phyloP scores from a whole-genome alignment of 2,797 vertebrate genomes.

The Hirundo rustica region DNA sequence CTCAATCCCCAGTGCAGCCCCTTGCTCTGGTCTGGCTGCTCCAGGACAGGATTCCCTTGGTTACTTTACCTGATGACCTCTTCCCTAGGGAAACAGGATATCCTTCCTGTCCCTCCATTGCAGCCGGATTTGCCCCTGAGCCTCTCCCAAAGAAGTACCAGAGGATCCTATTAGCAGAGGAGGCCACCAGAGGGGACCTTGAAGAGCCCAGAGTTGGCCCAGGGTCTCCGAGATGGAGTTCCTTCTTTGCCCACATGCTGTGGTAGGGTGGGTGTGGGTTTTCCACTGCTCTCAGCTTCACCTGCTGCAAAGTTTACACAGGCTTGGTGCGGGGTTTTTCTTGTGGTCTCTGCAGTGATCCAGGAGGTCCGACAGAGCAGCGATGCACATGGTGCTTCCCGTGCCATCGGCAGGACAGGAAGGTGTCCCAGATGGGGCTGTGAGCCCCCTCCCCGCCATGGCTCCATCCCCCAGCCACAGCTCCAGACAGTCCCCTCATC shows the following conservation, averaged over 20 bases:
- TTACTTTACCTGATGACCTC: neutral
- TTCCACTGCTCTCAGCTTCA: neutral
- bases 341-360: neutral
- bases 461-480: neutral
- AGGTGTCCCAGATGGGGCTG: accelerated
- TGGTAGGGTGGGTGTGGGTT: neutral
- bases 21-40: neutral
- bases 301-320: neutral
- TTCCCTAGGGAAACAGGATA: neutral
- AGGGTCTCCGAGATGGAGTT: neutral
- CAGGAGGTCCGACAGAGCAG: neutral
- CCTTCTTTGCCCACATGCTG: accelerated
- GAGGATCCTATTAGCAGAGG: neutral
- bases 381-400: accelerated
- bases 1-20: neutral
- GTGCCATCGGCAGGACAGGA: accelerated
- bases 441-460: neutral
- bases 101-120: neutral
- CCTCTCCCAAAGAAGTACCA: neutral
- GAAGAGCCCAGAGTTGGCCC: neutral
- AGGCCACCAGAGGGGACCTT: neutral
- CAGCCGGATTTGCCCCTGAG: neutral
- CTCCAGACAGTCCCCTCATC: neutral
- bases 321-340: neutral
- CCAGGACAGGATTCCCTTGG: neutral